Evolutionary conservation across 37 sponge, comb jelly and placozoan genomes (phyloP).

Genomic region (Spongilla lacustris): DNA sequence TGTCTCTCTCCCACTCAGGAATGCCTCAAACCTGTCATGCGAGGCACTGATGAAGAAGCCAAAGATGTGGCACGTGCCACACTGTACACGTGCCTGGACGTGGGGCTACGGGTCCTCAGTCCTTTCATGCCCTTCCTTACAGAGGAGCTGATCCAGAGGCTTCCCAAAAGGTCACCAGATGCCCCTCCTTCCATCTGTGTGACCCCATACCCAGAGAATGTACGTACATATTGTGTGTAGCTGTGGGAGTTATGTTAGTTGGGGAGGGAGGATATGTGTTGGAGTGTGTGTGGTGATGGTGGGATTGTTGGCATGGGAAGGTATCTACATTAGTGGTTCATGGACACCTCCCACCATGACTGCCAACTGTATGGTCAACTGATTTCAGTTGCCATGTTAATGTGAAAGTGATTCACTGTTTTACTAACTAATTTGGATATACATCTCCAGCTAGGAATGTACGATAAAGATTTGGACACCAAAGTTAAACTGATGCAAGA

Average conservation of each 20-base stretch:
- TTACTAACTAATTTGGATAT: conserved; percentile 25
- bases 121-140: conserved; percentile 99
- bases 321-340: no score
- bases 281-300: no score
- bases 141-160: conserved; percentile 95
- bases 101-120: conserved; percentile 84
- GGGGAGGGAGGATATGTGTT: no score
- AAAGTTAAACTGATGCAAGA: conserved; percentile 81
- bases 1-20: conserved; percentile 49
- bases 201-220: conserved; percentile 81
- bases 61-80: conserved; percentile 58
- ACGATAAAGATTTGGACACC: conserved; percentile 60
- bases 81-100: conserved; percentile 96
- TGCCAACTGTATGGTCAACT: no score
- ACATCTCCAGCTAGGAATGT: no score
- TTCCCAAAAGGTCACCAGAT: conserved; percentile 74
- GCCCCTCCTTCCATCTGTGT: conserved; percentile 85
- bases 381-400: no score
- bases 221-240: conserved; percentile 5
- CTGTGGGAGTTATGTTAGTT: not conserved
- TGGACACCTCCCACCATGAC: no score
- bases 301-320: no score
- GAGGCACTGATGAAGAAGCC: conserved; percentile 65
- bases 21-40: conserved; percentile 83
- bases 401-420: not conserved